These are phyloP conservation scores for Neodon shergylaensis DNA, from an alignment of 2,113 vertebrate species.

Conservation along the genomic window DNA sequence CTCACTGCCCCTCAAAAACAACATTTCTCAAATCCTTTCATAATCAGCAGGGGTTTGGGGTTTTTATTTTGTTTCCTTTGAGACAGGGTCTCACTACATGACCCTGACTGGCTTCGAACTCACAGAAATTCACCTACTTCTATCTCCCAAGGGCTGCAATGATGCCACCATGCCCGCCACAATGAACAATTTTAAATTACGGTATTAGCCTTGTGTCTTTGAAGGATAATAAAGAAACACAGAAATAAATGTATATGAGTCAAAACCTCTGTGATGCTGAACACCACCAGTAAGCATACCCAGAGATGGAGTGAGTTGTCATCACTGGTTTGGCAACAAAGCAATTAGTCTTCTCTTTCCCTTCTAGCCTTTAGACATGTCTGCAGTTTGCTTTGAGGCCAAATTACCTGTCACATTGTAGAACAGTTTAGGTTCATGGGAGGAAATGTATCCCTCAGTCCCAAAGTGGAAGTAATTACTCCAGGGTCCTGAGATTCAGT, in stretches of 20 bases:
- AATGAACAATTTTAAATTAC: background rate
- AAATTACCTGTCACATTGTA: constrained; percentile 40
- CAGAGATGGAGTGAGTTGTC: background rate
- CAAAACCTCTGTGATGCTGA: background rate
- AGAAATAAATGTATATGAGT: background rate
- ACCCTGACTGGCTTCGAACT: background rate
- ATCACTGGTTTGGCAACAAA: background rate
- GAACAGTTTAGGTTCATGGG: background rate
- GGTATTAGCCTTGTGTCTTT: background rate
- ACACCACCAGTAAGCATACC: background rate
- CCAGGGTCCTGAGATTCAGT: background rate
- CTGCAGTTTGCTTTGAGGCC: constrained; percentile 17
- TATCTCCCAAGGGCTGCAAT: no score
- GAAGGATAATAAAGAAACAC: background rate
- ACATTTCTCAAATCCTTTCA: background rate
- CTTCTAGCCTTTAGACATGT: background rate
- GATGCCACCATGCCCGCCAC: background rate
- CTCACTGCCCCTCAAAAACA: background rate
- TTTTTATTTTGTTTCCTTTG: background rate
- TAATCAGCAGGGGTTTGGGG: background rate
- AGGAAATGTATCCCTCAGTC: constrained; percentile 26
- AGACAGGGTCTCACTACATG: background rate
- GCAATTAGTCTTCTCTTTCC: background rate
- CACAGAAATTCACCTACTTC: background rate
- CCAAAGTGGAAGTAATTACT: constrained; percentile 39